These are phyloP conservation scores for Synergus japonicus DNA, from an alignment of 2,888 invertebrate genomes.

Conservation along the genomic window DNA sequence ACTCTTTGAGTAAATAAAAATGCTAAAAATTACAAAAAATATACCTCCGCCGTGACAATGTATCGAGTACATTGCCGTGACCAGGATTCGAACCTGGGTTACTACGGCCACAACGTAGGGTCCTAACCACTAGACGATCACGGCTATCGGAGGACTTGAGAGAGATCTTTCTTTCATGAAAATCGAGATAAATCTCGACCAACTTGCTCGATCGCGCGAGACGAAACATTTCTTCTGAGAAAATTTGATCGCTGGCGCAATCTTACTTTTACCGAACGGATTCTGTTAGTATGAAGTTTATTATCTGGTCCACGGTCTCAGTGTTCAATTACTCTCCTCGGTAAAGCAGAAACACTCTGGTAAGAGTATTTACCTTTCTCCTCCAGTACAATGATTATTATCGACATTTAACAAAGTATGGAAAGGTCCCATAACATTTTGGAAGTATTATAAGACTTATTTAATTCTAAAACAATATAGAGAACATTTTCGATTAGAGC, in stretches of 20 bases:
- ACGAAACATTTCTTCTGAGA: background rate
- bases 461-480: too few relatives aligned
- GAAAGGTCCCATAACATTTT: background rate
- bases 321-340: background rate
- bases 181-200: background rate
- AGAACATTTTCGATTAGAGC: too few relatives aligned
- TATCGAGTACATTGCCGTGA: background rate
- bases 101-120: conserved; percentile 78
- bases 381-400: background rate
- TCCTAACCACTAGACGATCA: conserved; percentile 70
- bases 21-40: background rate
- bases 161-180: background rate
- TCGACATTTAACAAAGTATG: background rate
- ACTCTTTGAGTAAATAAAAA: background rate
- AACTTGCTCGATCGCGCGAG: background rate
- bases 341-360: background rate
- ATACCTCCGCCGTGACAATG: conserved; percentile 27
- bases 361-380: background rate
- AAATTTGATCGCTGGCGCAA: background rate
- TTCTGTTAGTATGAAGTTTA: background rate
- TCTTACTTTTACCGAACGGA: background rate
- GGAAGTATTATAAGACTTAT: too few relatives aligned
- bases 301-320: background rate
- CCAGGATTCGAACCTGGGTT: conserved; percentile 77
- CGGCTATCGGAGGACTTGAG: conserved; percentile 52